Evolutionary conservation across 2,113 vertebrate species (phyloP).

Genomic region (Melanerpes aurifrons): DNA sequence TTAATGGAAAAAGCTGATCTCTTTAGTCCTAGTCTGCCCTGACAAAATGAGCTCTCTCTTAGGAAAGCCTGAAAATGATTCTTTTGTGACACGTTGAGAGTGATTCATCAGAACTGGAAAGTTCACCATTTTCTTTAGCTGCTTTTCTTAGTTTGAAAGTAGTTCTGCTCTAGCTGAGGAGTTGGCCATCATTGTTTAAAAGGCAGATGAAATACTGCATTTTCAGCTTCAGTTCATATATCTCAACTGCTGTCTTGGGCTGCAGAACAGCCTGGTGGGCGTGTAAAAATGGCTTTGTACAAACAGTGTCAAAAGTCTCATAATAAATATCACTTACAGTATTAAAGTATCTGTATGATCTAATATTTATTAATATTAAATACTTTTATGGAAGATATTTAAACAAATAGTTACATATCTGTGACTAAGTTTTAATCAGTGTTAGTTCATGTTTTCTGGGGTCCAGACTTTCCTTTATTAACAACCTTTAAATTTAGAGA

Average conservation of each 20-base stretch:
- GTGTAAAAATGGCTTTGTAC: neutral
- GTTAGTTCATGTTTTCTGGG: neutral
- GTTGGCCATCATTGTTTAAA: neutral
- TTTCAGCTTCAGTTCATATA: conserved; percentile 23
- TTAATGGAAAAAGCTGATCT: neutral
- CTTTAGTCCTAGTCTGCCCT: neutral
- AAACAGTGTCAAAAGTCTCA: neutral
- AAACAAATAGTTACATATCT: neutral
- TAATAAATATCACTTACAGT: neutral
- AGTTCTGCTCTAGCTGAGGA: neutral
- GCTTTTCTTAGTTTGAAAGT: neutral
- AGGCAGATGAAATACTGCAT: neutral
- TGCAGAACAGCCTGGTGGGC: neutral
- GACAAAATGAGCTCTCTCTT: neutral
- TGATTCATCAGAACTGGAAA: conserved; percentile 15
- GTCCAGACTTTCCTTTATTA: neutral
- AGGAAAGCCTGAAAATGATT: neutral
- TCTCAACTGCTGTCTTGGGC: neutral
- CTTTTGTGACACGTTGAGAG: neutral
- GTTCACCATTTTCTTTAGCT: neutral
- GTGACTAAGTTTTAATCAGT: neutral
- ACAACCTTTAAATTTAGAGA: neutral
- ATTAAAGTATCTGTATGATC: neutral
- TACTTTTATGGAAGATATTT: neutral
- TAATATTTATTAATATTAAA: neutral